Conservation (phyloP, 2,113 vertebrate genomes). For the Mustela nigripes region DNA sequence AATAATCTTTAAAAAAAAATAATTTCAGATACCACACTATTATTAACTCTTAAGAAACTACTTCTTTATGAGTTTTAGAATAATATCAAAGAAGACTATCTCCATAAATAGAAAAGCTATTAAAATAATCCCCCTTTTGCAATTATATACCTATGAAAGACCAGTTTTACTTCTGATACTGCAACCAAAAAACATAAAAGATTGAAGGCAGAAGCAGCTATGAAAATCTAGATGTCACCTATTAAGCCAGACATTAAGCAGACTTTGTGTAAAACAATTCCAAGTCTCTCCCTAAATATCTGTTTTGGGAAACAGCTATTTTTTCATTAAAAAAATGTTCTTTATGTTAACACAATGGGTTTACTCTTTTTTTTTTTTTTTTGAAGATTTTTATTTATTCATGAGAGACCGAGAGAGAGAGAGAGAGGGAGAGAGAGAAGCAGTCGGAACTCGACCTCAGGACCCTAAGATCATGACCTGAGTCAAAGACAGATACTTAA, state of each 20-base stretch:
- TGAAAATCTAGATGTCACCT: not conserved
- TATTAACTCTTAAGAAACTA: slow-evolving; percentile 1
- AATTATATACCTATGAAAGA: not conserved
- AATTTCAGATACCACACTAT: not conserved
- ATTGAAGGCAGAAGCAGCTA: not conserved
- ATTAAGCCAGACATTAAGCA: not conserved
- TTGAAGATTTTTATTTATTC: not conserved
- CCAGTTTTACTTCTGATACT: slow-evolving; percentile 3
- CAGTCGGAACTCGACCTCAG: too few relatives aligned
- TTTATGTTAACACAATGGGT: slow-evolving; percentile 12
- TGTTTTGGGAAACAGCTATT: not conserved
- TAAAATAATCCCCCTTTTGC: not conserved
- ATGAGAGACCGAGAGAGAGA: not conserved
- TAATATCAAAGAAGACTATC: not conserved
- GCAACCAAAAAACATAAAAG: not conserved
- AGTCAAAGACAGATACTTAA: too few relatives aligned
- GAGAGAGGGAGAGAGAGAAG: too few relatives aligned
- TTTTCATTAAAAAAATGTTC: not conserved
- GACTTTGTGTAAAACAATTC: not conserved
- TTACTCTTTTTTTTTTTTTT: not conserved
- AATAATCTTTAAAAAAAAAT: too few relatives aligned
- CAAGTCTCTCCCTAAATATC: not conserved
- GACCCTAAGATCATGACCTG: too few relatives aligned
- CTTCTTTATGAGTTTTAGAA: not conserved
- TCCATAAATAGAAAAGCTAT: not conserved